Base-by-base conservation (phyloP, 2,113 vertebrate species). In the Cephalopterus ornatus region DNA sequence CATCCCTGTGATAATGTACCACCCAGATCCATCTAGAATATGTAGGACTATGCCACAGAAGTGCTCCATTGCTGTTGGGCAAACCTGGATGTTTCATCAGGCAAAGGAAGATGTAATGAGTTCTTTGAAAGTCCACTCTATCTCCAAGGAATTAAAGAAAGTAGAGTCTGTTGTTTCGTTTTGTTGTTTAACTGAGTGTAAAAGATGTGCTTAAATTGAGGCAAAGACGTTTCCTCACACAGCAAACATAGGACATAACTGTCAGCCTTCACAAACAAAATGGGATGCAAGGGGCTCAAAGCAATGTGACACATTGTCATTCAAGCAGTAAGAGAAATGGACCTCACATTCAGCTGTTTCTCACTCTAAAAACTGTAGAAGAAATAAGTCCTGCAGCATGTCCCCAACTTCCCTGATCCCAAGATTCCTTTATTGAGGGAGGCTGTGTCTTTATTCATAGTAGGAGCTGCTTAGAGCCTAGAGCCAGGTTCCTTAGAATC, bases 271-370 rank as follows among this genome's bases (percentile, higher is more conserved):
- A 56, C 39, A 70, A 83, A 83, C 11, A 42, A 61, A 70, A 55
- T 42, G 55, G 74, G 33, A 89, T 21, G 35, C 13, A 66, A 67
- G 92, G 20, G 6, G 7, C 76, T 71, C 33, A 18, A 84, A 59
- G 42, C 7, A 44, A 11, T n/a, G 9, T 1, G 1, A 47, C 14
- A 56, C 2, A 1, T 8, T 21, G 11, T 33, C 56, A 68, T 47
- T 52, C 35, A 63, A 59, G 35, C 14, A 46, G 21, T n/a, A 53
- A 62, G 21, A 24, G 33, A 17, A 88, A 79, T 90, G 1, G 3
- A 65, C 22, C 5, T 22, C n/a, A 12, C 20, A 33, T 66, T 75
- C 42, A 52, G 14, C 22, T 71, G 23, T 71, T 86, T 92, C 42
- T 55, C 35, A 16, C 59, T 74, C 33, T 75, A 65, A 67, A 67